Evolutionary conservation across 2,888 invertebrate species (phyloP).

Genomic region (Pediacus dermestoides): DNA sequence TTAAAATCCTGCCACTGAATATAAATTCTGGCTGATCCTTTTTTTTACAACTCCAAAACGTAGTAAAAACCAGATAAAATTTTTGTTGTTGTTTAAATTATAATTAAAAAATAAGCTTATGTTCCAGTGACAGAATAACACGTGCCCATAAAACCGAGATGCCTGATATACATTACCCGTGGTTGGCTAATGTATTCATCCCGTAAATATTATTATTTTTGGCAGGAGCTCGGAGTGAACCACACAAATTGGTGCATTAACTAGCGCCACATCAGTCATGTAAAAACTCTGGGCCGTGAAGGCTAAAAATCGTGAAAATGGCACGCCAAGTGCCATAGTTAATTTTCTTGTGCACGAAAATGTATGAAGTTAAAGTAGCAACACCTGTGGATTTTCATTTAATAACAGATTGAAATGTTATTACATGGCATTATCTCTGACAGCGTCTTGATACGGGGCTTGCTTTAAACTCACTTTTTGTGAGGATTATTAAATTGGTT

Average conservation of each 20-base stretch:
- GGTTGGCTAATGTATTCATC: constrained; percentile 1
- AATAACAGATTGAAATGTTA: constrained; percentile 35
- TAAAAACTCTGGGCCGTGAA: constrained; percentile 4
- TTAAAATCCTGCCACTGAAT: too few species aligned
- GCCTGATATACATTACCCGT: too few species aligned
- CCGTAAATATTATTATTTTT: background rate
- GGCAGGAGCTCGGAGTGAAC: constrained; percentile 2
- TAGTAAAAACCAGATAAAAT: too few species aligned
- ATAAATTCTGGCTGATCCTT: too few species aligned
- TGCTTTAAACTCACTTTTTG: constrained; percentile 26
- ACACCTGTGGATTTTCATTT: constrained; percentile 35
- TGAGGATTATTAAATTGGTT: constrained; percentile 32
- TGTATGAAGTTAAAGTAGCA: constrained; percentile 11
- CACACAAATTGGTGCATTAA: constrained; percentile 17
- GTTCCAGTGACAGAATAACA: too few species aligned
- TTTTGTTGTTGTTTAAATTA: too few species aligned
- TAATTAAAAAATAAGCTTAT: too few species aligned
- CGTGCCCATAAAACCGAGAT: too few species aligned
- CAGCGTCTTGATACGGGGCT: constrained; percentile 29
- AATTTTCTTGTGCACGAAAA: constrained; percentile 19
- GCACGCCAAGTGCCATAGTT: constrained; percentile 15
- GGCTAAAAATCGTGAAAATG: constrained; percentile 12
- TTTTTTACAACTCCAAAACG: too few species aligned
- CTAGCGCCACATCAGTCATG: constrained; percentile 2
- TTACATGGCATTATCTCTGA: constrained; percentile 32